Evolutionary conservation across 1,140 invertebrate genomes (phyloP), one percentile per base, ranked within the genome.

Genomic region (Camponotus pennsylvanicus): DNA sequence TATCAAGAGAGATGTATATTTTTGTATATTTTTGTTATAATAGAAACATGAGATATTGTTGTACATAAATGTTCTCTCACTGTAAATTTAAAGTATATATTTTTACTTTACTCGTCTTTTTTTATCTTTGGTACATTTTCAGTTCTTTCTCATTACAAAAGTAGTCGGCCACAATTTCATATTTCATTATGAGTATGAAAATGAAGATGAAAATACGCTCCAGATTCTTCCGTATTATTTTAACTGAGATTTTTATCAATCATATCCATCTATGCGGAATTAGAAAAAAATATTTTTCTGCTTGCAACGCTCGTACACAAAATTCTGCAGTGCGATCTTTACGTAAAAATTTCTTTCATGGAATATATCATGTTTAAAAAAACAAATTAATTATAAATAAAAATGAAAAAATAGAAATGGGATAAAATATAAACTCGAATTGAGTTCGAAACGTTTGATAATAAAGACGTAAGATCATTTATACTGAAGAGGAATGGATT

Each of bases 231-330:
- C 15, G 13, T 4, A 15, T 21, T 59, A 49, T 21, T 18, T 8
- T 45, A 40, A 64, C 40, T 1, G 75, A 45, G 40, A 7, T 77
- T 64, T 45, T 34, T 63, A 77, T 77, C 73, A 21, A 37, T 76
- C 73, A 61, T 18, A 52, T 18, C 13, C 18, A 52, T 52, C n/a
- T 59, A 37, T 8, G 18, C 1, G 37, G 2, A 61, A 0, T 6
- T 61, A 42, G 40, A 21, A 45, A 45, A 77, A 21, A 64, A 13
- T 64, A 2, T 64, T 34, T 63, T 61, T n/a, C 57, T 61, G 27
- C 9, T 76, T 63, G n/a, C 13, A 13, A 42, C 7, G 13, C n/a
- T 59, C 57, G 11, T 42, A 11, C 21, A 21, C 75, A 45, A 63
- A 32, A 63, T 77, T 7, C 9, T n/a, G 21, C 18, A 7, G 4